phyloP scores from a whole-genome alignment of 2,113 vertebrate species.

The Pygoscelis antarcticus region DNA sequence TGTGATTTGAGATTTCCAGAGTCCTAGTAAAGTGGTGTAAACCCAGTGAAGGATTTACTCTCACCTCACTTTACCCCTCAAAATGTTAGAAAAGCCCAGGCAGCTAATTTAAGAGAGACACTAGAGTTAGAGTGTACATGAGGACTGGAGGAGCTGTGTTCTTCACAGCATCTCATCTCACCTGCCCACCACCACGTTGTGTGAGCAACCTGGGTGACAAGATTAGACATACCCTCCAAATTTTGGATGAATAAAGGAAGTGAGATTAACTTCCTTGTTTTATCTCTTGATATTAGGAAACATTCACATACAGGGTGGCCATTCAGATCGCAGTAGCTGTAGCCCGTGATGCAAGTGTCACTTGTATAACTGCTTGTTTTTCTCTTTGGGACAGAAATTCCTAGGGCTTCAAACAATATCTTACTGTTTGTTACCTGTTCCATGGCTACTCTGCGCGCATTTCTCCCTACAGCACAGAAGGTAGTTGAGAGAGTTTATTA shows the following conservation, averaged over 20 bases:
- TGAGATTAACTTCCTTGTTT: neutral
- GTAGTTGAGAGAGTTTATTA: neutral
- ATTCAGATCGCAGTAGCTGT: rapidly evolving
- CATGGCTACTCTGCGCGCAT: neutral
- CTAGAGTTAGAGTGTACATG: neutral
- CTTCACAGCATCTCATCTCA: neutral
- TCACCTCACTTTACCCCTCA: neutral
- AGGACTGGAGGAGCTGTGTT: neutral
- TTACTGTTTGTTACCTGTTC: neutral
- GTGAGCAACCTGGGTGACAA: neutral
- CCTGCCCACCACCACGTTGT: neutral
- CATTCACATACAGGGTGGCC: neutral
- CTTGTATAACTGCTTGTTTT: neutral
- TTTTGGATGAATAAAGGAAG: neutral
- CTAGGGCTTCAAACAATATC: neutral
- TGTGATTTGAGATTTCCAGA: neutral
- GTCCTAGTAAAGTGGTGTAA: neutral
- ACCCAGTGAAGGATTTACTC: neutral
- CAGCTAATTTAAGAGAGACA: neutral
- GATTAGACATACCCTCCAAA: neutral
- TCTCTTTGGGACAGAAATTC: neutral
- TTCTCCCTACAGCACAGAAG: neutral
- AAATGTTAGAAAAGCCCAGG: neutral
- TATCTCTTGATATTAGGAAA: neutral
- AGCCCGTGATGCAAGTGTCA: neutral